Percentiles rank a stretch among this genome's conserved stretches.
Conservation (phyloP, 1,140 invertebrate species). For the Microplitis mediator region DNA sequence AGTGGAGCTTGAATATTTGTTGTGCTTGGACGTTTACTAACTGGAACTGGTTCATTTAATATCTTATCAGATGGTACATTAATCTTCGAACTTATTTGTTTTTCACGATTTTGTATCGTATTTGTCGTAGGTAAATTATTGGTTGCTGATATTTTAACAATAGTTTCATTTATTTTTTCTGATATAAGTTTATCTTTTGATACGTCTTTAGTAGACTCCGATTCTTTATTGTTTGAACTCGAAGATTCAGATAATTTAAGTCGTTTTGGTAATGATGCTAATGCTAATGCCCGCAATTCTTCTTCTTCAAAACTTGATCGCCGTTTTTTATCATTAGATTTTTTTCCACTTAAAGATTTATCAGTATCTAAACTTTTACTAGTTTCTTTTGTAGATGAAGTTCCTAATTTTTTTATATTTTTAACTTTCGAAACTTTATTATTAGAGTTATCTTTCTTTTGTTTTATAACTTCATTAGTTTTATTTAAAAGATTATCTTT, state of each 20-base stretch:
- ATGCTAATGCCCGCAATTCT: conserved; percentile 51
- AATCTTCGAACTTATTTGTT: not conserved
- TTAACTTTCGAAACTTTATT: not conserved
- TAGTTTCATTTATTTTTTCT: no score
- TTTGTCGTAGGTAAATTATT: no score
- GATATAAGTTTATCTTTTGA: no score
- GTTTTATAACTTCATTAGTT: not conserved
- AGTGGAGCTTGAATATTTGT: conserved; percentile 22
- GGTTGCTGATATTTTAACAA: no score
- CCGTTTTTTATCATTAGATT: conserved; percentile 24
- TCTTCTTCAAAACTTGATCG: conserved; percentile 55
- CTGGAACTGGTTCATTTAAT: not conserved
- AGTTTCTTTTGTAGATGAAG: not conserved
- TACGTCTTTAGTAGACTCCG: no score
- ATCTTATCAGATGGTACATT: not conserved
- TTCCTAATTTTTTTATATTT: not conserved
- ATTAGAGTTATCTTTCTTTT: conserved; percentile 21
- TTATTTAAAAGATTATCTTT: not conserved
- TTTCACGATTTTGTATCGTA: no score
- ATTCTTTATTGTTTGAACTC: no score
- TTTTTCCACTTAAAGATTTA: not conserved
- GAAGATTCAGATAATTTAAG: conserved; percentile 30
- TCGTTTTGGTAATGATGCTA: conserved; percentile 52
- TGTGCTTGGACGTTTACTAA: conserved; percentile 11
- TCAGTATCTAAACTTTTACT: not conserved